Evolutionary conservation across 2,888 invertebrate genomes (phyloP).

Genomic region (Cataglyphis albicans): DNA sequence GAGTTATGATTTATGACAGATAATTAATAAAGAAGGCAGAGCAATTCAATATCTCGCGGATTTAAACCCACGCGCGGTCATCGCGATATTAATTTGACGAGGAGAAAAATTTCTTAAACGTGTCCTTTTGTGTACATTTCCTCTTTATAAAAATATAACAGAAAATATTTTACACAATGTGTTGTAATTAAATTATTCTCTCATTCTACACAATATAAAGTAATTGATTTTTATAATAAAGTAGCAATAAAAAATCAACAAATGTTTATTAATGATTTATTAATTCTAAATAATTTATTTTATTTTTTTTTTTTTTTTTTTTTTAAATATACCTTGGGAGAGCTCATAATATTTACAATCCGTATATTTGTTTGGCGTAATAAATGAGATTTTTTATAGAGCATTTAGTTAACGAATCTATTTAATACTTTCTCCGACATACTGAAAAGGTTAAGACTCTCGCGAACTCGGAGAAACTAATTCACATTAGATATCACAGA

Average conservation of each 20-base stretch:
- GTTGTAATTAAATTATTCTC: neutral
- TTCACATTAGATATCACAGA: slow-evolving; percentile 26
- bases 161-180: neutral
- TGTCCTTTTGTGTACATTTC: neutral
- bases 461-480: slow-evolving; percentile 55
- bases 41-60: slow-evolving; percentile 61
- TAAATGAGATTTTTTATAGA: slow-evolving; percentile 19
- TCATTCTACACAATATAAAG: neutral
- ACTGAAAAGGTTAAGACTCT: slow-evolving; percentile 51
- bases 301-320: neutral
- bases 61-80: neutral
- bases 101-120: neutral
- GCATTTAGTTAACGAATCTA: slow-evolving; percentile 45
- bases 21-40: slow-evolving; percentile 73
- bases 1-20: slow-evolving; percentile 68
- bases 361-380: neutral
- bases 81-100: neutral
- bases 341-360: slow-evolving; percentile 2
- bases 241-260: neutral
- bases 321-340: neutral
- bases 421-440: slow-evolving; percentile 59
- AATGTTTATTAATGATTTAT: neutral
- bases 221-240: neutral
- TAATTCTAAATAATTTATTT: neutral
- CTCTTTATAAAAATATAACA: neutral